These are phyloP conservation scores for Drosophila tripunctata DNA, from an alignment of 2,888 invertebrate species.

Conservation along the genomic window DNA sequence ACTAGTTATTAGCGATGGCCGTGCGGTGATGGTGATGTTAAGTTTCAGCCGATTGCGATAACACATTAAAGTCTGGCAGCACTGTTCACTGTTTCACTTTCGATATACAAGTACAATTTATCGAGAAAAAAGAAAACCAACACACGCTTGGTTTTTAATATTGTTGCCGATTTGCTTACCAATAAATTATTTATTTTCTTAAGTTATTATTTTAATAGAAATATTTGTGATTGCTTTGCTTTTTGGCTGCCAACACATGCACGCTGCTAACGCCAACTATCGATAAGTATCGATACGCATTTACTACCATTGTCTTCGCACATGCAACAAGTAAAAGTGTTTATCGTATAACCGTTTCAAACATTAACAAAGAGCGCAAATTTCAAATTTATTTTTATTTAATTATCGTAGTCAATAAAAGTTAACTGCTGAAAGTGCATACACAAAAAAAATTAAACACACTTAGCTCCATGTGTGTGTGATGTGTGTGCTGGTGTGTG, in stretches of 20 bases:
- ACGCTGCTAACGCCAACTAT: too few species aligned
- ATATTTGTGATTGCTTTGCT: too few species aligned
- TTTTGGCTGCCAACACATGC: too few species aligned
- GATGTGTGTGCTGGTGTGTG: too few species aligned
- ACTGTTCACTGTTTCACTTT: too few species aligned
- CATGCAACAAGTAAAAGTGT: neutral
- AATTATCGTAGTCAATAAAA: constrained; percentile 32
- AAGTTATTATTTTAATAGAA: too few species aligned
- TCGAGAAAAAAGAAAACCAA: too few species aligned
- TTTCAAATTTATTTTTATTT: constrained; percentile 34
- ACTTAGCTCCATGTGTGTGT: constrained; percentile 52
- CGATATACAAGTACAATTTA: too few species aligned
- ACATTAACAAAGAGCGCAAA: neutral
- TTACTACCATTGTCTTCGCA: neutral
- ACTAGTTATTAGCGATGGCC: constrained; percentile 39
- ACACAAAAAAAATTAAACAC: neutral
- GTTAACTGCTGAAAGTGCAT: constrained; percentile 8
- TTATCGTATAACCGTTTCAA: neutral
- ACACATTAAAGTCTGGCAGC: too few species aligned
- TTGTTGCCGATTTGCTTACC: too few species aligned
- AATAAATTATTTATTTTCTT: too few species aligned
- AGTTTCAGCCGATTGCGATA: neutral
- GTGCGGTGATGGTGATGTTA: neutral
- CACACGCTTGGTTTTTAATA: too few species aligned
- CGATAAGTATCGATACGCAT: neutral